Conservation (phyloP, 2,888 invertebrate genomes). For the Orthosia cruda region DNA sequence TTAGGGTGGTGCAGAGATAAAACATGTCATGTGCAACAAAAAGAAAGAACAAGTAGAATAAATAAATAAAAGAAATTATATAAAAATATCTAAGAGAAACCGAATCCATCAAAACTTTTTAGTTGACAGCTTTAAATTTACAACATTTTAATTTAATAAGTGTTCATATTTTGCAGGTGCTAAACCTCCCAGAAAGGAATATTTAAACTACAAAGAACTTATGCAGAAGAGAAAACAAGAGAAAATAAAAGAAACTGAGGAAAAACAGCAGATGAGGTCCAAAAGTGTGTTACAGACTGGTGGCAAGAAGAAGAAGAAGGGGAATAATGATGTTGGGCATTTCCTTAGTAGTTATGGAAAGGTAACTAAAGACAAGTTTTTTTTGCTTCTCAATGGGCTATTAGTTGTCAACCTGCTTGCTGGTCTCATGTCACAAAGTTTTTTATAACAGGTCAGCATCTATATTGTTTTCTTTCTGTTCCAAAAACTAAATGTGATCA, state of each 20-base stretch:
- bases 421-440: not conserved
- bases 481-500: no score
- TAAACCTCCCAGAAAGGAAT: constrained; percentile 94
- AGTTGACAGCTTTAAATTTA: not conserved
- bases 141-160: not conserved
- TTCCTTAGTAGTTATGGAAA: constrained; percentile 89
- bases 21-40: no score
- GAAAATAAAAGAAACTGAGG: constrained; percentile 88
- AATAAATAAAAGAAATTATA: no score
- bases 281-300: constrained; percentile 91
- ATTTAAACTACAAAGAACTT: constrained; percentile 95
- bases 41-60: no score
- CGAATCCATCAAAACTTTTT: no score
- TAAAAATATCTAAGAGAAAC: no score
- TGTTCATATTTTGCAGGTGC: constrained; percentile 91
- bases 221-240: constrained; percentile 92
- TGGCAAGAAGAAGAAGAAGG: constrained; percentile 89
- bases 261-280: constrained; percentile 92
- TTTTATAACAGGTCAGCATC: not conserved
- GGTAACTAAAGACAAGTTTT: constrained; percentile 71
- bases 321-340: constrained; percentile 88
- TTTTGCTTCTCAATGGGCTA: not conserved
- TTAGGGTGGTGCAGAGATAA: no score
- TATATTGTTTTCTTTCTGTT: not conserved
- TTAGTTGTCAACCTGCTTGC: not conserved